Base-by-base conservation (phyloP, 2,113 vertebrate genomes). In the Sphyrna mokarran region DNA sequence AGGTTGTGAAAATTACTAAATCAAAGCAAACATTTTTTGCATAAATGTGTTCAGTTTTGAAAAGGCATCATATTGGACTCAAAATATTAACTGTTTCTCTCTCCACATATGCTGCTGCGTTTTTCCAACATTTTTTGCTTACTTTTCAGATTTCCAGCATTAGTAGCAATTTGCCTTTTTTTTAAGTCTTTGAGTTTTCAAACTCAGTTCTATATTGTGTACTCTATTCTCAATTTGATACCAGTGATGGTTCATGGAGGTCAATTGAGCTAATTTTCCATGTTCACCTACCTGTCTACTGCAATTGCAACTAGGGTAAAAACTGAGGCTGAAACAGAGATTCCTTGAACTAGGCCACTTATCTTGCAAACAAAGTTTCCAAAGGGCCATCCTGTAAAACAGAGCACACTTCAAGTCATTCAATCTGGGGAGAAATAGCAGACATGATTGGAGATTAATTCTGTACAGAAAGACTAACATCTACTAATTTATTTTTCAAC, bases 221-320 rank as follows among this genome's bases (percentile, higher is more conserved):
- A 70, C 20, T 7, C 33, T 26, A 72, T n/a, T 95, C 66, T 43
- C 37, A 70, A 94, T 23, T 48, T 26, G 54, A 26, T 26, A 94
- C 37, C 68, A 23, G 13, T 69, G 9, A 26, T 94, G 6, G 91
- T 14, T 11, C 18, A 22, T 94, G 66, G 7, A 43, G 13, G 10
- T 63, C 26, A 40, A 63, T 29, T 90, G 29, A 61, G 4, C 37
- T 18, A 72, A 29, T 95, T 95, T 40, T 72, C 43, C n/a, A 66
- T 23, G n/a, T 69, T 72, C 13, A 69, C 20, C 93, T 98, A 99
- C 99, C 99, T 99, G 97, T 99, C 99, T 18, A 98, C 97, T 0
- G 99, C 98, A 95, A 99, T 99, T 1, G 98, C 98, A 20, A 99
- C 99, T 96, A 99, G 97, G 3, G 99, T 99, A 96, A 99, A 99